These are phyloP conservation scores for Bombyx huttoni DNA, from an alignment of 2,888 invertebrate genomes.

Conservation along the genomic window DNA sequence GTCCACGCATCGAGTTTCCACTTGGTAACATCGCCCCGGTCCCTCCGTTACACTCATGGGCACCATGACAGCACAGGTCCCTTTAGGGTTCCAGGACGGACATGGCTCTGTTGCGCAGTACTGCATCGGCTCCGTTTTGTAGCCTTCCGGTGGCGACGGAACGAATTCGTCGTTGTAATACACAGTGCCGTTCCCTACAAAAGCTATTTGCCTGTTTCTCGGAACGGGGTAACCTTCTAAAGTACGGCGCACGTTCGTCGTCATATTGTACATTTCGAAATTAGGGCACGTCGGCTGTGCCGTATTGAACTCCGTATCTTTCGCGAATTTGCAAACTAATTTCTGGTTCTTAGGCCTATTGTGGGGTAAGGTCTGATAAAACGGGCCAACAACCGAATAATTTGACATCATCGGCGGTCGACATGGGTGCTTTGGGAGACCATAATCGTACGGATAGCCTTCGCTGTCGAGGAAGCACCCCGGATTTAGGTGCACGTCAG, in stretches of 20 bases:
- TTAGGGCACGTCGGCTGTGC: constrained; percentile 45
- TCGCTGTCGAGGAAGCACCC: constrained; percentile 84
- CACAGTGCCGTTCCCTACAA: constrained; percentile 58
- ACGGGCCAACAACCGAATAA: constrained; percentile 59
- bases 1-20: constrained; percentile 73
- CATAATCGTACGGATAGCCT: constrained; percentile 85
- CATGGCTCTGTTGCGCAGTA: constrained; percentile 61
- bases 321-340: constrained; percentile 61
- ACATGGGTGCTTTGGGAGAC: constrained; percentile 77
- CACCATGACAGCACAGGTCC: constrained; percentile 67
- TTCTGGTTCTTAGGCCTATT: constrained; percentile 75
- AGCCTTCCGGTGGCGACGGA: constrained; percentile 80
- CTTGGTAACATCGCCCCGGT: constrained; percentile 62
- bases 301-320: constrained; percentile 62
- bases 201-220: constrained; percentile 61
- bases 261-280: constrained; percentile 49
- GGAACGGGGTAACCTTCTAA: constrained; percentile 84
- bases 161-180: constrained; percentile 73
- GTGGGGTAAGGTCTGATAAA: constrained; percentile 85
- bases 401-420: constrained; percentile 58
- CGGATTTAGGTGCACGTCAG: constrained; percentile 82
- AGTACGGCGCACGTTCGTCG: constrained; percentile 79
- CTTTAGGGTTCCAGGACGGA: constrained; percentile 62
- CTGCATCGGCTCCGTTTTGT: constrained; percentile 73
- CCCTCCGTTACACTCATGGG: constrained; percentile 57